These are phyloP conservation scores for Lochmaea capreae DNA, from an alignment of 2,888 invertebrate genomes.

Conservation along the genomic window DNA sequence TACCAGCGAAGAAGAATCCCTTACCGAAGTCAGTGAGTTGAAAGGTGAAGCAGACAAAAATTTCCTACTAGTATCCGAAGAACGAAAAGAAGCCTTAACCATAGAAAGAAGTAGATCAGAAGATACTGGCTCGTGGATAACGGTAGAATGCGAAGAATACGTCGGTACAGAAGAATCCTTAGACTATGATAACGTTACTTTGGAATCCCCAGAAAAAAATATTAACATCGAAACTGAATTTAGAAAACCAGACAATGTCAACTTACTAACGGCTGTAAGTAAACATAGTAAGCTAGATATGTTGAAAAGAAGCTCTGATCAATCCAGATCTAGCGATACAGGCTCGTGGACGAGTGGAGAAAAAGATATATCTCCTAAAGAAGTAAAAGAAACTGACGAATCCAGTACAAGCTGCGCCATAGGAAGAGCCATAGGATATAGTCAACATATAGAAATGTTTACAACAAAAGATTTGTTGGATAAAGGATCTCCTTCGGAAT, in stretches of 20 bases:
- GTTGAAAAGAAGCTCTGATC: slow-evolving; percentile 77
- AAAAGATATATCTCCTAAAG: slow-evolving; percentile 74
- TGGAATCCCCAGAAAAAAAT: slow-evolving; percentile 59
- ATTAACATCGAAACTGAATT: slow-evolving; percentile 44
- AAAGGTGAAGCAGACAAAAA: slow-evolving; percentile 67
- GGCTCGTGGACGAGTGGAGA: slow-evolving; percentile 84
- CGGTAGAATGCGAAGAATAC: slow-evolving; percentile 76
- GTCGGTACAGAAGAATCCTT: slow-evolving; percentile 75
- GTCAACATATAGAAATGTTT: slow-evolving; percentile 77
- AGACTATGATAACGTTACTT: slow-evolving; percentile 64
- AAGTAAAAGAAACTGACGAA: slow-evolving; percentile 76
- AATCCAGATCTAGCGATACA: slow-evolving; percentile 82
- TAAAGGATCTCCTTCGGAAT: slow-evolving; percentile 56
- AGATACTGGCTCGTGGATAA: slow-evolving; percentile 77
- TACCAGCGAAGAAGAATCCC: slow-evolving; percentile 77
- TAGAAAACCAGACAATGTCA: slow-evolving; percentile 43
- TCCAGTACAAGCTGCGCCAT: slow-evolving; percentile 84
- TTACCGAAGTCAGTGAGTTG: slow-evolving; percentile 75
- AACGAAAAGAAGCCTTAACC: slow-evolving; percentile 67
- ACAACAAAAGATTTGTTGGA: slow-evolving; percentile 74
- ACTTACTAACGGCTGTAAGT: slow-evolving; percentile 65
- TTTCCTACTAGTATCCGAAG: slow-evolving; percentile 66
- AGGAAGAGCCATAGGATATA: slow-evolving; percentile 81
- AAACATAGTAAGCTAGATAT: slow-evolving; percentile 68
- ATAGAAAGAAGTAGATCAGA: slow-evolving; percentile 72